phyloP scores from a whole-genome alignment of 2,888 invertebrate genomes.

The Epinotia demarniana region DNA sequence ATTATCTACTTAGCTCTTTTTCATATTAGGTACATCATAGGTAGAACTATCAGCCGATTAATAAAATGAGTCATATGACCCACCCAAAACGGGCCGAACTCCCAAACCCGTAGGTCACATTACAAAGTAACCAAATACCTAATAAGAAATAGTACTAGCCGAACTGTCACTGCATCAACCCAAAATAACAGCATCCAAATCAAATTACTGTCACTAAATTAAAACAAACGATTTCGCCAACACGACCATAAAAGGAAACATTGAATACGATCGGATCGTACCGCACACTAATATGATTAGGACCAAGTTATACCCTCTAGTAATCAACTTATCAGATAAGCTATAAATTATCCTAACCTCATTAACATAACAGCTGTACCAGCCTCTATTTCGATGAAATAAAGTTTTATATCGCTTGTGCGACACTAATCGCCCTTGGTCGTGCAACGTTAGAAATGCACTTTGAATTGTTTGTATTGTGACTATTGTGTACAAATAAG shows the following conservation, averaged over 20 bases:
- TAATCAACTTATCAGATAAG: slow-evolving; percentile 78
- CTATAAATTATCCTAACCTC: slow-evolving; percentile 73
- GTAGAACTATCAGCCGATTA: no score
- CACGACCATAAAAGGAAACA: slow-evolving; percentile 45
- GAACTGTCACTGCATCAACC: slow-evolving; percentile 2
- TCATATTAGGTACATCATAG: no score
- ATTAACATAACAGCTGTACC: not conserved
- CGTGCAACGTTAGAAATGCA: slow-evolving; percentile 3
- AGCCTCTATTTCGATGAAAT: not conserved
- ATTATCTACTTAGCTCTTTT: no score
- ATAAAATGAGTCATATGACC: no score
- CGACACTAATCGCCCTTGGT: slow-evolving; percentile 2
- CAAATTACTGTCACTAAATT: slow-evolving; percentile 46
- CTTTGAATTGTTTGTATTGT: not conserved
- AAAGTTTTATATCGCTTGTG: slow-evolving; percentile 14
- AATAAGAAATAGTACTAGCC: not conserved
- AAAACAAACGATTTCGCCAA: slow-evolving; percentile 47
- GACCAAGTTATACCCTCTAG: slow-evolving; percentile 73
- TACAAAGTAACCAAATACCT: not conserved
- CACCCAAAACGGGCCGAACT: not conserved
- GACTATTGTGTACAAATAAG: not conserved
- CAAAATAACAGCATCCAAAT: slow-evolving; percentile 33
- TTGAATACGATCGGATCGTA: slow-evolving; percentile 58
- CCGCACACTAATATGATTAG: slow-evolving; percentile 67
- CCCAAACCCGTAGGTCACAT: not conserved